phyloP scores from a whole-genome alignment of 1,140 invertebrate species.

The Heliconius hewitsoni region DNA sequence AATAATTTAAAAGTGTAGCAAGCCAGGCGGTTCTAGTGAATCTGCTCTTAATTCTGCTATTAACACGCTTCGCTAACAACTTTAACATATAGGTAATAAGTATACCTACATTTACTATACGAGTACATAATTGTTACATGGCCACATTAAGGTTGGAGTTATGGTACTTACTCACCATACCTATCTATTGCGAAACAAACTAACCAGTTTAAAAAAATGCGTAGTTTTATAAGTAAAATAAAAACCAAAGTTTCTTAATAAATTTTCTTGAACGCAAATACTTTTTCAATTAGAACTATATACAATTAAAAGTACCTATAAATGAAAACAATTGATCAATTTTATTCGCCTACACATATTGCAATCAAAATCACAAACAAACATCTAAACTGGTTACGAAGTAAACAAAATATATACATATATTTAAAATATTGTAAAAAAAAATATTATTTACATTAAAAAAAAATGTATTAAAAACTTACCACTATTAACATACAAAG shows the following conservation, averaged over 20 bases:
- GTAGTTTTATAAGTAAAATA: neutral
- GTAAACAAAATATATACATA: constrained; percentile 17
- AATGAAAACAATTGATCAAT: neutral
- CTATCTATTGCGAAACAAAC: neutral
- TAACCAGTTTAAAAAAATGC: neutral
- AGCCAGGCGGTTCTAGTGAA: neutral
- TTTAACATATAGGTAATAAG: neutral
- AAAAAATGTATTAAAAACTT: constrained; percentile 43
- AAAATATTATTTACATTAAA: neutral
- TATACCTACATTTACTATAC: too few species aligned
- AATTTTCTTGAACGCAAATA: neutral
- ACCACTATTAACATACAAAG: constrained; percentile 60
- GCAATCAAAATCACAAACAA: neutral
- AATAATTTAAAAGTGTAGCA: neutral
- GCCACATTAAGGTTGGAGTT: neutral
- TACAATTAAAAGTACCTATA: neutral
- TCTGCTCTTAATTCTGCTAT: neutral
- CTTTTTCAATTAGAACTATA: neutral
- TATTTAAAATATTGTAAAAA: too few species aligned
- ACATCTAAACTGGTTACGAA: constrained; percentile 1
- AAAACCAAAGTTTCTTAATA: neutral
- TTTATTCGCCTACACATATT: neutral
- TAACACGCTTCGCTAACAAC: neutral
- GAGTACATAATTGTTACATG: neutral
- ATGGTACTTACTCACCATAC: neutral